These are phyloP conservation scores for Cheiracanthium punctorium DNA, from an alignment of 2,888 invertebrate species.

Conservation along the genomic window DNA sequence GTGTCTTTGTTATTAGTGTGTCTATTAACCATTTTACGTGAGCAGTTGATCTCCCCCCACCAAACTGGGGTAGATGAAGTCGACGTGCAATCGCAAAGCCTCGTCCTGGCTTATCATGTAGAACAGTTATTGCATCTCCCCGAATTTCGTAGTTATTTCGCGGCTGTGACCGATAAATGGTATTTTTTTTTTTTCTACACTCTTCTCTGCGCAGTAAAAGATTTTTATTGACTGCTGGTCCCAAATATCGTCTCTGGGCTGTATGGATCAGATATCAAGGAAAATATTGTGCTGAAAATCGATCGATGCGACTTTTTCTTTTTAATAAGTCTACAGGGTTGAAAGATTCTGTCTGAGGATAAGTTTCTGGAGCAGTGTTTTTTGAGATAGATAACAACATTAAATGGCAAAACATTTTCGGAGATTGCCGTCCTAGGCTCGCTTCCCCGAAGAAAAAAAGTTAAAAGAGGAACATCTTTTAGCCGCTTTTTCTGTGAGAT, in stretches of 20 bases:
- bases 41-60: neutral
- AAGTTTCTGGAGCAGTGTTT: neutral
- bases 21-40: neutral
- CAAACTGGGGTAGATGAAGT: neutral
- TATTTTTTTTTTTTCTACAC: neutral
- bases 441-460: too few species aligned
- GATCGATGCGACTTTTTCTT: neutral
- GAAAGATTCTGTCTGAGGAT: conserved; percentile 7
- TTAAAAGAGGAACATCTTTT: too few species aligned
- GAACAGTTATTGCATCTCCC: neutral
- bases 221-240: conserved; percentile 13
- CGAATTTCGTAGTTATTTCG: neutral
- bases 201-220: conserved; percentile 11
- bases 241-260: conserved; percentile 1
- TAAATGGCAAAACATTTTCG: neutral
- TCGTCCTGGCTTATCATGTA: neutral
- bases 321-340: neutral
- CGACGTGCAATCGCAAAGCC: neutral
- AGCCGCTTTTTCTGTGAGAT: too few species aligned
- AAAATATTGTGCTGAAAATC: neutral
- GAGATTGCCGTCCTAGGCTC: too few species aligned
- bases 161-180: neutral
- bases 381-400: neutral
- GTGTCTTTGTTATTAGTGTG: neutral
- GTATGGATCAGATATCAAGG: neutral